Base-by-base conservation (phyloP, 2,888 invertebrate species). In the Nomada fucata region DNA sequence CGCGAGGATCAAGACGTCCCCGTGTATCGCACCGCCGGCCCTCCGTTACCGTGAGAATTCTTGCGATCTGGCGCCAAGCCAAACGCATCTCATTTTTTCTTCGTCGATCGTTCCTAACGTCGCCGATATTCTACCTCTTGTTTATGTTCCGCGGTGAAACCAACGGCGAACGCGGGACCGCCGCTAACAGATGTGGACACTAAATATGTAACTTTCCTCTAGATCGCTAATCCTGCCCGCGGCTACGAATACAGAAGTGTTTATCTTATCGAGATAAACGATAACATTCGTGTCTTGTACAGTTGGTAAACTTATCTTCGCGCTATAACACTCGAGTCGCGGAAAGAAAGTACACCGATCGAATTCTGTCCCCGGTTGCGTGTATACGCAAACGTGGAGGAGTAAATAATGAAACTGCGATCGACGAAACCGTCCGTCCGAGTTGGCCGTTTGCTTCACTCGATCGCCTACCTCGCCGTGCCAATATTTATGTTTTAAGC, bases 111-210 rank as follows among this genome's bases (percentile, higher is more conserved):
- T 80, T 68, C 72, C 79, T 72, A 78, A 80, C 80, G 80, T 80
- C 80, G 68, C 79, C 79, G 72, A 78, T 80, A 80, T 80, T 76
- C 76, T 80, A 68, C 57, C 79, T 72, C 72, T 72, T 80, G 80
- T 80, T 80, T 80, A 80, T 80, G 80, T 47, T 50, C 55, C 13
- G 42, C 55, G 42, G 26, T 52, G 68, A 78, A 72, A 78, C 71
- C 23, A 42, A 9, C 44, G 71, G 60, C 57, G 52, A 52, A 65
- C 65, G 53, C 53, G 50, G 26, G 53, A 23, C 47, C 50, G 20
- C 50, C 71, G 77, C 47, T 78, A 80, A 80, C 78, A 80, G 71
- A 80, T 78, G 79, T 36, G 67, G 52, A 57, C 67, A 68, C 72
- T 78, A 68, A 79, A 80, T 78, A 63, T 68, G 78, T 29, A 55